Base-by-base conservation (phyloP, 2,797 vertebrate species). In the Cyclopterus lumpus region DNA sequence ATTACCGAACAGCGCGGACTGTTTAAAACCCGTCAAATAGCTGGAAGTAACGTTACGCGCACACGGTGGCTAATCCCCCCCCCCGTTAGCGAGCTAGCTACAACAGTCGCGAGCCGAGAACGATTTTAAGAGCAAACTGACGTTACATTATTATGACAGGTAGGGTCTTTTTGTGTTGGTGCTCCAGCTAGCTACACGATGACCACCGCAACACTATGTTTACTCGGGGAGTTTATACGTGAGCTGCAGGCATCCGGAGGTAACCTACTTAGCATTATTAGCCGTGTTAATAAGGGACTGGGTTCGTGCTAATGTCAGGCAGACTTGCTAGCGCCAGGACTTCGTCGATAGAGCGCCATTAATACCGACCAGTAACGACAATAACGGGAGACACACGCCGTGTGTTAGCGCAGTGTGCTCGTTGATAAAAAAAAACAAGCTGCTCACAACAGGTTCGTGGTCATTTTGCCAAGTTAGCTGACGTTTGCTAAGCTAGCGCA, bases 401-500 rank as follows among this genome's bases (percentile, higher is more conserved):
- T 6, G 3, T 1, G 0, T n/a, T 16, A 16, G 30, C 18, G 8
- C 3, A 0, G 69, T 0, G 32, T n/a, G 7, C 6, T 3, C 4
- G 24, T 2, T 6, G 20, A 1, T 71, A 75, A 57, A 32, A 8
- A 75, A 57, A 32, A 8, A 18, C 12, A 12, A 62, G 62, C 26
- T 10, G 16, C 8, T 28, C 40, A 0, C 4, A 38, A 15, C n/a
- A 8, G 12, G 11, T 63, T 55, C 11, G 49, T 53, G n/a, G 36
- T 53, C 9, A 10, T 46, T 24, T 62, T 3, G 73, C 59, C 18
- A 54, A n/a, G n/a, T 62, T 66, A 53, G 68, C 73, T 61, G 63
- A 15, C 9, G 8, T 3, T 5, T 4, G 83, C 83, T 26, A 54
- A 30, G 24, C 83, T 77, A 88, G 82, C 75, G 64, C 77, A 24